phyloP scores from a whole-genome alignment of 2,113 vertebrate genomes.

The Centropus bengalensis region DNA sequence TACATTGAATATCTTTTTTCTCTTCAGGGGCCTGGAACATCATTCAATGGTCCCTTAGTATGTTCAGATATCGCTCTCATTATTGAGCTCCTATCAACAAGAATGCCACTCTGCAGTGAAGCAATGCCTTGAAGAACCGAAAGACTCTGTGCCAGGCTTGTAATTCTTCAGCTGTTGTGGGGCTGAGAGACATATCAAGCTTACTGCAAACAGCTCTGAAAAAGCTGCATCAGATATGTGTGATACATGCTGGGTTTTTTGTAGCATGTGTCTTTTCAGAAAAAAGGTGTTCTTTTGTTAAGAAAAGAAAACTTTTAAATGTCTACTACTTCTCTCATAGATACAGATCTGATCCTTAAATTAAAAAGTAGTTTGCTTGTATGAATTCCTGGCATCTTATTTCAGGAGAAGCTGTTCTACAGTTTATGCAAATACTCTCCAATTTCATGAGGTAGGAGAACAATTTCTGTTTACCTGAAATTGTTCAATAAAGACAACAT shows the following conservation, averaged over 20 bases:
- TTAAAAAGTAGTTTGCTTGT: background rate
- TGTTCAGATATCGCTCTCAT: background rate
- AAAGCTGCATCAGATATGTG: background rate
- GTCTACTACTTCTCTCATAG: background rate
- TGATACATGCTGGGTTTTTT: background rate
- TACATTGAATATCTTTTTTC: background rate
- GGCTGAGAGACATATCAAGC: background rate
- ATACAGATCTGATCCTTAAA: background rate
- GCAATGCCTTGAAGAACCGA: background rate
- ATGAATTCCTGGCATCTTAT: background rate
- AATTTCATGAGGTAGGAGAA: background rate
- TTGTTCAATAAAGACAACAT: background rate
- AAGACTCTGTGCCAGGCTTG: background rate
- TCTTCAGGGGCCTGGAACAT: background rate
- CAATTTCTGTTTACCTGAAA: background rate
- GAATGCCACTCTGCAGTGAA: background rate
- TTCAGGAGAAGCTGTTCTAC: background rate
- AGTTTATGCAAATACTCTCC: background rate
- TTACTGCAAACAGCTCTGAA: background rate
- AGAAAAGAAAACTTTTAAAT: background rate
- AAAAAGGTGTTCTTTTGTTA: background rate
- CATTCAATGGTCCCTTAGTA: background rate
- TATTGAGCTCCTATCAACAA: background rate
- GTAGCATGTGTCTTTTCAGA: background rate
- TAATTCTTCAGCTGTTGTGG: background rate